Evolutionary conservation across 2,113 vertebrate genomes (phyloP).

Genomic region (Chlorocebus sabaeus): DNA sequence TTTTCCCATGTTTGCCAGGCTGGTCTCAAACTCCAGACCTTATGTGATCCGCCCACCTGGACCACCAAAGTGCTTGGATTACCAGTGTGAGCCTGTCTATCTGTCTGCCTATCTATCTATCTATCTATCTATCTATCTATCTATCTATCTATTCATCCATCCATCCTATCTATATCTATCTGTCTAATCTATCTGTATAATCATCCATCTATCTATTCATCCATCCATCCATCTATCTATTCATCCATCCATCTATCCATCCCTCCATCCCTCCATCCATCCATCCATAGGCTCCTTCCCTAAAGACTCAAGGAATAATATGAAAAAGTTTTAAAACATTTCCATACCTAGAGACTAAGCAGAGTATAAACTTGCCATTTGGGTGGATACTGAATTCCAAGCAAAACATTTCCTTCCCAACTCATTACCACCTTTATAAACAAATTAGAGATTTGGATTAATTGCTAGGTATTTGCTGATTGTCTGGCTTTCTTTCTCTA

Average conservation of each 20-base stretch:
- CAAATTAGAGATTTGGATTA: neutral
- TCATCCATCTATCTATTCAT: neutral
- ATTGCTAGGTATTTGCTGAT: neutral
- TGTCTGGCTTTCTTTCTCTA: neutral
- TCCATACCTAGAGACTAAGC: neutral
- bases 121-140: rapidly evolving
- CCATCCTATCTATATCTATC: too few relatives aligned
- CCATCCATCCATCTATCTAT: neutral
- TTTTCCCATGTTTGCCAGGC: too few relatives aligned
- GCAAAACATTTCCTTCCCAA: neutral
- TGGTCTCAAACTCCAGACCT: too few relatives aligned
- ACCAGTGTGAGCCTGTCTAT: too few relatives aligned
- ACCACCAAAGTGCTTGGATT: too few relatives aligned
- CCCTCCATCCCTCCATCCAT: neutral
- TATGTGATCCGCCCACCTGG: too few relatives aligned
- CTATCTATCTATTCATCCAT: too few relatives aligned
- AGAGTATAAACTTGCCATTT: neutral
- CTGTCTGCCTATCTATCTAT: rapidly evolving
- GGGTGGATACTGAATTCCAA: neutral
- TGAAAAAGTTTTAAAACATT: neutral
- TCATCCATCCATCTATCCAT: too few relatives aligned
- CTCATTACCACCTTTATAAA: neutral
- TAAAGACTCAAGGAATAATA: neutral
- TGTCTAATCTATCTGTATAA: neutral
- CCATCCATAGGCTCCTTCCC: neutral